phyloP scores from a whole-genome alignment of 2,797 vertebrate species.

The Premnoplex brunnescens region DNA sequence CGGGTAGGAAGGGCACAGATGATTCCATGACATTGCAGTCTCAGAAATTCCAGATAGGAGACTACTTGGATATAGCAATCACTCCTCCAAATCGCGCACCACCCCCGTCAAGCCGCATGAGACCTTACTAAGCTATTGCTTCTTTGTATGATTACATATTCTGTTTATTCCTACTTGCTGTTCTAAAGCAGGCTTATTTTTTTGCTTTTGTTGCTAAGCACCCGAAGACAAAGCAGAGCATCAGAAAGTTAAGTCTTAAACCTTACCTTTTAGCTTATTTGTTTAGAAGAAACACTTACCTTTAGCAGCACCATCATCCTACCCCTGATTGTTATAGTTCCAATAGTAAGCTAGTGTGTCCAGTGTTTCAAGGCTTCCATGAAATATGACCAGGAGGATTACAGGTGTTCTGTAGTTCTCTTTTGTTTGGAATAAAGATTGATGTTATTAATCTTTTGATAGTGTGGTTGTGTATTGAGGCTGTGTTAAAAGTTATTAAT shows the following conservation, averaged over 20 bases:
- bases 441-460: conserved; percentile 4
- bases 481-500: not conserved
- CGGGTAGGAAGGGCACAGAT: conserved; percentile 92
- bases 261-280: conserved; percentile 37
- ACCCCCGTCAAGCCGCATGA: conserved; percentile 87
- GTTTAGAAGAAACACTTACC: conserved; percentile 5
- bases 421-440: conserved; percentile 64
- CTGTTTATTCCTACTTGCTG: conserved; percentile 65
- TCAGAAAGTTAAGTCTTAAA: conserved; percentile 42
- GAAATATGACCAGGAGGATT: not conserved
- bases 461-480: not conserved
- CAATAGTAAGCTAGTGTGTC: not conserved
- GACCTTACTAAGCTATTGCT: conserved; percentile 83
- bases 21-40: conserved; percentile 97
- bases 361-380: conserved; percentile 32
- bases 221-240: conserved; percentile 38
- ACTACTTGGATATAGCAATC: conserved; percentile 97
- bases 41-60: conserved; percentile 97
- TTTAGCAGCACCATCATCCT: not conserved
- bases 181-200: conserved; percentile 66
- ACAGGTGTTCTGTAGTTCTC: conserved; percentile 55
- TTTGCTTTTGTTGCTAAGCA: conserved; percentile 22
- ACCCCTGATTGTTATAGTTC: not conserved
- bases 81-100: conserved; percentile 94
- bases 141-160: not conserved